Evolutionary conservation across 2,113 vertebrate species (phyloP).

Genomic region (Capra hircus): DNA sequence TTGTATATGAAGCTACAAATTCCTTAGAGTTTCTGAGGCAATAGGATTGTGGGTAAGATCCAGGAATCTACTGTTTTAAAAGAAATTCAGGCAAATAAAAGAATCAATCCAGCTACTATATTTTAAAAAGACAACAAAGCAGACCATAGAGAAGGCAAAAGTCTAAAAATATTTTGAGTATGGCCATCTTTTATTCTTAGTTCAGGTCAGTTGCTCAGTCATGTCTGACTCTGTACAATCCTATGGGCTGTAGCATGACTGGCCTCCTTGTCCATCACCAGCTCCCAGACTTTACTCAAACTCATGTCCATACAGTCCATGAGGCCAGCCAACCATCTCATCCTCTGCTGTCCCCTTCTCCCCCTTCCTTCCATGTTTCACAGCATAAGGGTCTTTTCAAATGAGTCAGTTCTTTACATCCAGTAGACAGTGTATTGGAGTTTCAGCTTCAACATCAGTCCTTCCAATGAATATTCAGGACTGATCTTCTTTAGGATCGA

Average conservation of each 20-base stretch:
- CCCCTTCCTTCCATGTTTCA: not conserved
- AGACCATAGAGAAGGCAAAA: not conserved
- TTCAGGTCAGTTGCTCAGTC: not conserved
- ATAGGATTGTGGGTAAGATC: not conserved
- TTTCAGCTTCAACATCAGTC: not conserved
- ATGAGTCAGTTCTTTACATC: not conserved
- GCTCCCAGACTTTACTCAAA: not conserved
- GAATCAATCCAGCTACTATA: not conserved
- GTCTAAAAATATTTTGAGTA: conserved; percentile 8
- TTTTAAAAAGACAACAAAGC: not conserved
- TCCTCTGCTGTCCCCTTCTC: not conserved
- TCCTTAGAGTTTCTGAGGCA: not conserved
- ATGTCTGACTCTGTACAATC: not conserved
- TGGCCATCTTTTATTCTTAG: not conserved
- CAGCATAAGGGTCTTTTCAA: not conserved
- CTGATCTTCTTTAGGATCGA: not conserved
- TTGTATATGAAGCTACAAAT: not conserved
- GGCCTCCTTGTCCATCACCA: not conserved
- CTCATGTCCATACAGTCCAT: fast-evolving
- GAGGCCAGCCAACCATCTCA: not conserved
- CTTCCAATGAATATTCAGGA: not conserved
- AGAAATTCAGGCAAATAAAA: not conserved
- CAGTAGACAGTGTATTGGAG: not conserved
- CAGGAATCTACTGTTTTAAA: not conserved
- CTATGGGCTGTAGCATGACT: not conserved